A percentile compares a stretch with the other conserved stretches of the same genome.
phyloP scores from a whole-genome alignment of 2,888 invertebrate genomes.

The Stegophylla sp. region DNA sequence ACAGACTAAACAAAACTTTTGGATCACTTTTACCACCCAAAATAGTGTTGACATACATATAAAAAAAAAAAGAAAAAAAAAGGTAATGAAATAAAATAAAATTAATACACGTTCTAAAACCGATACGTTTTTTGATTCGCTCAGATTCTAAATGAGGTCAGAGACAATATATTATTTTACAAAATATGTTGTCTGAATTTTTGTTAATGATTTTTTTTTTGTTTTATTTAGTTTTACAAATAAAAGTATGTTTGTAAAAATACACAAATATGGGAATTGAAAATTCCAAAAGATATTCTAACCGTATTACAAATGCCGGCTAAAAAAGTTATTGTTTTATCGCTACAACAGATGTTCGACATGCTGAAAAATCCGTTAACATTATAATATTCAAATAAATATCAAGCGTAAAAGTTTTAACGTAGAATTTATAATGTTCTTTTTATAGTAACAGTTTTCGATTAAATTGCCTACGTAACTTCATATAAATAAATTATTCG shows the following conservation, averaged over 20 bases:
- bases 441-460: not conserved
- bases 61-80: no score
- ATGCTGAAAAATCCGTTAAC: not conserved
- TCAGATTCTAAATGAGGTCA: no score
- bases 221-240: not conserved
- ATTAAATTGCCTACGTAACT: not conserved
- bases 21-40: no score
- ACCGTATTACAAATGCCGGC: not conserved
- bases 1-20: no score
- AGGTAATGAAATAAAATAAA: no score
- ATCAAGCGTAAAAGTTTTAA: not conserved
- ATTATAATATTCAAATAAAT: not conserved
- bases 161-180: no score
- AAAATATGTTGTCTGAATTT: not conserved
- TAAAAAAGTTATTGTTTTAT: not conserved
- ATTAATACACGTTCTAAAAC: no score
- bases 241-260: not conserved
- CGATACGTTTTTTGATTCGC: no score
- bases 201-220: not conserved
- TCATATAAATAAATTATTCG: not conserved
- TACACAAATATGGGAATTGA: not conserved
- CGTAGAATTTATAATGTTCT: not conserved
- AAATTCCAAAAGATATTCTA: not conserved
- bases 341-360: not conserved
- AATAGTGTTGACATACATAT: no score